These are phyloP conservation scores for Rhinoderma darwinii DNA, from an alignment of 2,113 vertebrate genomes.

Conservation along the genomic window DNA sequence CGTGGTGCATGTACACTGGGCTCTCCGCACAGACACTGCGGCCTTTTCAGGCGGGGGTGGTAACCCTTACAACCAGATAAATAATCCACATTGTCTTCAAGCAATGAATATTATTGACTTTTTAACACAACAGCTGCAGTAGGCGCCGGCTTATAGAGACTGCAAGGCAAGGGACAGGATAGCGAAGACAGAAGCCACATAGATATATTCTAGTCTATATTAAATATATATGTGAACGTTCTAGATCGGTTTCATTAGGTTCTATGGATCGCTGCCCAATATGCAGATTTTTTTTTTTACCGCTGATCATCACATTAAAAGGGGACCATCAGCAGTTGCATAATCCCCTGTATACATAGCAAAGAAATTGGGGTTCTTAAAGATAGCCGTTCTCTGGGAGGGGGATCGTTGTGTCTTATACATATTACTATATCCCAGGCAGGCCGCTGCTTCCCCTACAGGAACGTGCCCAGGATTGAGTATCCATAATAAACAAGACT, in stretches of 20 bases:
- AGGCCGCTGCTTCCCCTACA: neutral
- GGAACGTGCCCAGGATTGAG: too few relatives aligned
- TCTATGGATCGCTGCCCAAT: too few relatives aligned
- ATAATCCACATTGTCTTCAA: conserved; percentile 66
- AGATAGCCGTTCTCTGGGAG: neutral
- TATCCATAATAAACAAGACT: too few relatives aligned
- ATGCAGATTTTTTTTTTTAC: too few relatives aligned
- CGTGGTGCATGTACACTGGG: conserved; percentile 23
- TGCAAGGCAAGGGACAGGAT: neutral
- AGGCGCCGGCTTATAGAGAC: conserved; percentile 21
- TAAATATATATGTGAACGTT: too few relatives aligned
- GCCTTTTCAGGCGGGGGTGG: conserved; percentile 34
- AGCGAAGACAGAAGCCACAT: neutral
- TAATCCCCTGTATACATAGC: neutral
- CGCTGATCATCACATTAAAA: neutral
- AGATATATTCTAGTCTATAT: too few relatives aligned
- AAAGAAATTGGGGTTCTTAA: neutral
- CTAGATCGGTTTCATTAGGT: too few relatives aligned
- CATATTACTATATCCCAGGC: neutral
- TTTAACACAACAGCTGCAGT: conserved; percentile 64
- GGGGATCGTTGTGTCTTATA: neutral
- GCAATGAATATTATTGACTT: conserved; percentile 64
- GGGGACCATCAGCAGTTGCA: neutral
- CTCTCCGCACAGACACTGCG: conserved; percentile 41
- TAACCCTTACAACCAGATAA: conserved; percentile 52